These are phyloP conservation scores for Castor canadensis DNA, from an alignment of 2,113 vertebrate species.

Conservation along the genomic window DNA sequence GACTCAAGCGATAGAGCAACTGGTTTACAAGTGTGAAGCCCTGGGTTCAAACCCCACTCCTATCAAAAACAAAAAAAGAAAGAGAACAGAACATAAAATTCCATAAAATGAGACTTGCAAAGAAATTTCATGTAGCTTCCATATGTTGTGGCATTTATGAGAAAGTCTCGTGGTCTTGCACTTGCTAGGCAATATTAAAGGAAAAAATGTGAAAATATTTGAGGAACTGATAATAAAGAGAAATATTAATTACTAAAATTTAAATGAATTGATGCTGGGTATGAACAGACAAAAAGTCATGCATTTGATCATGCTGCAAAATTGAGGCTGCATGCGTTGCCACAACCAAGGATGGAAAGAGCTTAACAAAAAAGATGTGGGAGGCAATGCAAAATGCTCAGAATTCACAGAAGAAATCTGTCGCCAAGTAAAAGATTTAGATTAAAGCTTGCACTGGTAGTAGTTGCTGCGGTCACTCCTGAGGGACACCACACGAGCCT, in stretches of 20 bases:
- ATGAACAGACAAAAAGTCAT: not conserved
- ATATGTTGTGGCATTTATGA: not conserved
- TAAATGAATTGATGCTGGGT: not conserved
- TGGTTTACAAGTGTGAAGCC: too few relatives aligned
- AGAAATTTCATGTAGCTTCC: not conserved
- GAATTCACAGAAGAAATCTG: conserved; percentile 96
- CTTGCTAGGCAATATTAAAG: too few relatives aligned
- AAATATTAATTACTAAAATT: too few relatives aligned
- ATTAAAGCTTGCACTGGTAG: conserved; percentile 25
- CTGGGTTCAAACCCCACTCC: too few relatives aligned
- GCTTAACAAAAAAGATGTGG: conserved; percentile 95
- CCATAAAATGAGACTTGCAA: not conserved
- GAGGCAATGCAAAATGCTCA: conserved; percentile 94
- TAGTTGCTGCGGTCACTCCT: not conserved
- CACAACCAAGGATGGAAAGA: too few relatives aligned
- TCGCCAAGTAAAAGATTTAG: conserved; percentile 88
- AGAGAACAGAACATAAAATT: too few relatives aligned
- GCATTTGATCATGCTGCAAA: not conserved
- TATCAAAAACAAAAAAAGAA: too few relatives aligned
- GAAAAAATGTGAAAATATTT: too few relatives aligned
- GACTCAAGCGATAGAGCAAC: too few relatives aligned
- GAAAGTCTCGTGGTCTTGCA: too few relatives aligned
- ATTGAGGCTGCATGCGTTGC: too few relatives aligned
- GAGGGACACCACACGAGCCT: conserved; percentile 29
- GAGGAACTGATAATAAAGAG: too few relatives aligned